Evolutionary conservation across 1,140 invertebrate species (phyloP).

Genomic region (Littorina saxatilis): DNA sequence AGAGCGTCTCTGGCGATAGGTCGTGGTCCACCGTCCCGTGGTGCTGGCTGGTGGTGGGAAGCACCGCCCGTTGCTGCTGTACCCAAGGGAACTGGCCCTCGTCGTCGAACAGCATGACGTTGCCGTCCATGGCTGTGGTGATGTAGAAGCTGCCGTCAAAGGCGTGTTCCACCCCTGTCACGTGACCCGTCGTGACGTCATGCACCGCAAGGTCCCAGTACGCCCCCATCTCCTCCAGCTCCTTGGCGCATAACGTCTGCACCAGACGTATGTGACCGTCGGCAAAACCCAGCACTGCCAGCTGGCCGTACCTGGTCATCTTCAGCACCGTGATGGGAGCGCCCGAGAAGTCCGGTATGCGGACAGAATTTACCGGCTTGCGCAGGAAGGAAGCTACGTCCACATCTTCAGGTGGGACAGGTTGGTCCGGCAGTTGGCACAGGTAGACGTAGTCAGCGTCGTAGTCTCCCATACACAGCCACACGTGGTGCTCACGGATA

Average conservation of each 20-base stretch:
- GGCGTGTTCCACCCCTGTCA: conserved; percentile 37
- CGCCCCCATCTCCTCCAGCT: conserved; percentile 29
- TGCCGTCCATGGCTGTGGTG: conserved; percentile 42
- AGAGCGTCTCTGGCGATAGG: background rate
- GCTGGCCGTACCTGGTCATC: background rate
- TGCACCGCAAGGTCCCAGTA: conserved; percentile 38
- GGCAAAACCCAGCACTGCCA: conserved; percentile 37
- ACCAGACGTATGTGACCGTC: conserved; percentile 14
- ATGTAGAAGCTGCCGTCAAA: conserved; percentile 21
- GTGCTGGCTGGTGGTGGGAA: background rate
- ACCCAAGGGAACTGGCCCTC: background rate
- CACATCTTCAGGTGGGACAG: background rate
- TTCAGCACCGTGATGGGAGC: conserved; percentile 15
- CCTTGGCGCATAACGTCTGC: background rate
- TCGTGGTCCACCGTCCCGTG: background rate
- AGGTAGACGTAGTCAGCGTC: conserved; percentile 44
- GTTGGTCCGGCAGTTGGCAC: conserved; percentile 6
- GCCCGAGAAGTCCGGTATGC: conserved; percentile 32
- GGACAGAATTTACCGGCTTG: conserved; percentile 26
- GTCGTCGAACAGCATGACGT: conserved; percentile 25
- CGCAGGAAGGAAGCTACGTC: background rate
- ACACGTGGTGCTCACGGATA: background rate
- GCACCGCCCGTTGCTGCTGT: background rate
- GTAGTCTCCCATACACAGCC: conserved; percentile 36
- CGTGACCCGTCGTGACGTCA: conserved; percentile 28